phyloP scores from a whole-genome alignment of 2,888 invertebrate genomes.

The Lasiommata megera region DNA sequence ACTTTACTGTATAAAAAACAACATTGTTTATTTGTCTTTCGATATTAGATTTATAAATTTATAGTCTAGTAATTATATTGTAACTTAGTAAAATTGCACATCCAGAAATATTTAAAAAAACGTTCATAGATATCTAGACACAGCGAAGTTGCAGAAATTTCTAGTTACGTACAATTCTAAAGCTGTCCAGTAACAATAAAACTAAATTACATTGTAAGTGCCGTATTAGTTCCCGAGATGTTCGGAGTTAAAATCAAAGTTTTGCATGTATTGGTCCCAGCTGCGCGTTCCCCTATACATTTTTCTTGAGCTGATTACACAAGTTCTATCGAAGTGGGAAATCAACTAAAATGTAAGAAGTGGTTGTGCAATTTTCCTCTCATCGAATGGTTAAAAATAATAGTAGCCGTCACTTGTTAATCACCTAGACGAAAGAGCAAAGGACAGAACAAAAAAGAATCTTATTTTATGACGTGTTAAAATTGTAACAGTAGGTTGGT shows the following conservation, averaged over 20 bases:
- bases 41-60: too few species aligned
- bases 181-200: constrained; percentile 19
- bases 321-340: constrained; percentile 30
- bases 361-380: constrained; percentile 1
- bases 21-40: too few species aligned
- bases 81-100: too few species aligned
- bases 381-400: constrained; percentile 3
- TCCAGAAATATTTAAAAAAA: too few species aligned
- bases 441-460: neutral
- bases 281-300: constrained; percentile 21
- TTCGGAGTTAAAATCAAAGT: constrained; percentile 29
- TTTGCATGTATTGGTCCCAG: constrained; percentile 29
- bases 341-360: constrained; percentile 28
- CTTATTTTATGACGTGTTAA: neutral
- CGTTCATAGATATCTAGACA: neutral
- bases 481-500: neutral
- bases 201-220: constrained; percentile 23
- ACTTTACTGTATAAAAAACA: too few species aligned
- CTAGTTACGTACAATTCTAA: neutral
- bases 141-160: neutral
- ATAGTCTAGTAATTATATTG: too few species aligned
- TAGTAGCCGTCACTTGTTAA: neutral
- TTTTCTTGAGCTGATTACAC: constrained; percentile 29
- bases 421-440: neutral
- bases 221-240: constrained; percentile 19